phyloP scores from a whole-genome alignment of 2,888 invertebrate genomes.

The Leptinotarsa haldemani region DNA sequence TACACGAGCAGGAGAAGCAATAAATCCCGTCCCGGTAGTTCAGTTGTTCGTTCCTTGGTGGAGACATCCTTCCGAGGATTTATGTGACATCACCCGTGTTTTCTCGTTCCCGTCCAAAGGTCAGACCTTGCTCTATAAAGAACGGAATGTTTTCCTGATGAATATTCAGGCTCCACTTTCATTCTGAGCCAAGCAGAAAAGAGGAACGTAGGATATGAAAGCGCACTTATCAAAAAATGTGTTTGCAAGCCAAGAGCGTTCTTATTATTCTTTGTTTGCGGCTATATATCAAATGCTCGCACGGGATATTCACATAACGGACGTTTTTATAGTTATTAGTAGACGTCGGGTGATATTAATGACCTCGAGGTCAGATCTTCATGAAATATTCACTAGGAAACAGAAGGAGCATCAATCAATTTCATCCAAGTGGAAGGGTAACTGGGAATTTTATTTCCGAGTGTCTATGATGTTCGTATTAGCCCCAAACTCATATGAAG shows the following conservation, averaged over 20 bases:
- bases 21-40: conserved; percentile 24
- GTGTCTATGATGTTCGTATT: no score
- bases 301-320: not conserved
- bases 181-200: conserved; percentile 6
- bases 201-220: conserved; percentile 9
- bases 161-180: conserved; percentile 36
- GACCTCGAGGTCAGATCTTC: not conserved
- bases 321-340: conserved; percentile 10
- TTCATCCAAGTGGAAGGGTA: not conserved
- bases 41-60: conserved; percentile 37
- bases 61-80: conserved; percentile 39
- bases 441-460: no score
- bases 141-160: conserved; percentile 40
- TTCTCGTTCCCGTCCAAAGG: conserved; percentile 32
- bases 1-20: not conserved
- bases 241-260: not conserved
- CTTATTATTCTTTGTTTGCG: conserved; percentile 13
- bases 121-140: conserved; percentile 38
- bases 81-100: conserved; percentile 38
- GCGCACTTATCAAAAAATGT: not conserved
- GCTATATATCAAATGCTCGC: conserved; percentile 9
- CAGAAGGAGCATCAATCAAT: not conserved
- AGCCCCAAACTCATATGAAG: no score
- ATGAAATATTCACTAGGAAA: not conserved
- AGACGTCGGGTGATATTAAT: conserved; percentile 1